Conservation (phyloP, 2,888 invertebrate species). For the Strigamia maritima region DNA sequence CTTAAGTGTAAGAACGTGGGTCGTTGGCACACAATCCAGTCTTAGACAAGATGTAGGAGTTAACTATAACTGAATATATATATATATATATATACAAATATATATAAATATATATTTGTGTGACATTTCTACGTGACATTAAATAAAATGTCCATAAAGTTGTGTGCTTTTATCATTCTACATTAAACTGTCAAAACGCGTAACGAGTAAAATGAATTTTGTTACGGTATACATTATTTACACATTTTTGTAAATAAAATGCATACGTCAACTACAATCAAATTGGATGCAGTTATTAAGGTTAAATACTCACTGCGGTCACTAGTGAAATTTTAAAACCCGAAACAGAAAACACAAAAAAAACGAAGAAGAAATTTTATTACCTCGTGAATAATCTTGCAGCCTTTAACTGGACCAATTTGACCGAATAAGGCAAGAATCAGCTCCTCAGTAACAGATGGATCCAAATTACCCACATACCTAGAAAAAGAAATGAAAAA, state of each 20-base stretch:
- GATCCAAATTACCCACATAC: constrained; percentile 97
- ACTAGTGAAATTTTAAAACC: background rate
- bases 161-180: no score
- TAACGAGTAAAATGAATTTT: no score
- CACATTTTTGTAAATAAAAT: background rate
- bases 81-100: background rate
- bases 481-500: constrained; percentile 46
- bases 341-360: constrained; percentile 26
- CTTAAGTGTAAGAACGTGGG: background rate
- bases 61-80: background rate
- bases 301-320: background rate
- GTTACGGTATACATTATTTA: background rate
- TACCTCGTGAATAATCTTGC: constrained; percentile 95
- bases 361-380: constrained; percentile 45
- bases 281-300: background rate
- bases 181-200: no score
- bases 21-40: constrained; percentile 11
- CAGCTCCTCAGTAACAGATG: constrained; percentile 88
- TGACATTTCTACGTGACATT: no score
- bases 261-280: background rate
- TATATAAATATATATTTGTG: no score
- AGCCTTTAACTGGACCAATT: constrained; percentile 95
- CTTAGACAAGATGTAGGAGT: background rate
- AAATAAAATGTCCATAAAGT: no score
- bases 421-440: constrained; percentile 92